phyloP scores from a whole-genome alignment of 1,140 invertebrate species.

The Sogatella furcifera region DNA sequence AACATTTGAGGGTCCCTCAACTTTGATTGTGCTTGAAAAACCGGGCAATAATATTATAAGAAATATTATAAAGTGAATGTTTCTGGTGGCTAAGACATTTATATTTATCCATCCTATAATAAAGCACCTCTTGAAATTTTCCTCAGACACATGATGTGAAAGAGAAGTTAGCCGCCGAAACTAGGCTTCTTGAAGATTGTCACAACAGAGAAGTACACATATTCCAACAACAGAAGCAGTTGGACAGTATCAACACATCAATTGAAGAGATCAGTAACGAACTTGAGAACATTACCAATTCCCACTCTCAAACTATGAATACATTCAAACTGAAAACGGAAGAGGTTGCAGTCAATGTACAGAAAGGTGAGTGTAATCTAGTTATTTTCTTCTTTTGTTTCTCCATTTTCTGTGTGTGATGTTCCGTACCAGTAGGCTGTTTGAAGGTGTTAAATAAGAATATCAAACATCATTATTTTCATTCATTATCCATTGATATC shows the following conservation, averaged over 20 bases:
- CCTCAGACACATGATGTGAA: conserved; percentile 10
- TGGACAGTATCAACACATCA: conserved; percentile 37
- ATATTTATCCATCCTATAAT: neutral
- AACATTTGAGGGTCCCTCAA: too few relatives aligned
- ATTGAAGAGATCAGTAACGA: conserved; percentile 33
- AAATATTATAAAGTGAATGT: too few relatives aligned
- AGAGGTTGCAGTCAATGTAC: neutral
- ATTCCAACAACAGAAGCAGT: conserved; percentile 35
- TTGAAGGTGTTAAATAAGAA: too few relatives aligned
- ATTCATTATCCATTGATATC: too few relatives aligned
- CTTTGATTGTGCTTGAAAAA: too few relatives aligned
- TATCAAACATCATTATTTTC: too few relatives aligned
- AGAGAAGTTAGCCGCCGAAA: neutral
- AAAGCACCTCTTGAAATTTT: neutral
- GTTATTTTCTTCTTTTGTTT: too few relatives aligned
- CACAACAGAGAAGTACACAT: conserved; percentile 38
- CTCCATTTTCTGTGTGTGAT: too few relatives aligned
- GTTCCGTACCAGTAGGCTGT: too few relatives aligned
- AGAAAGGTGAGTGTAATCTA: conserved; percentile 8
- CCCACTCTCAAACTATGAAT: neutral
- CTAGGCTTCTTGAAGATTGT: conserved; percentile 32
- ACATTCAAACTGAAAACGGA: conserved; percentile 4
- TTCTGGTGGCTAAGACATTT: too few relatives aligned
- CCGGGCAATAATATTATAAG: too few relatives aligned
- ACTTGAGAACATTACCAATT: conserved; percentile 26